Base-by-base conservation (phyloP, 2,113 vertebrate species). In the Apteryx mantelli region DNA sequence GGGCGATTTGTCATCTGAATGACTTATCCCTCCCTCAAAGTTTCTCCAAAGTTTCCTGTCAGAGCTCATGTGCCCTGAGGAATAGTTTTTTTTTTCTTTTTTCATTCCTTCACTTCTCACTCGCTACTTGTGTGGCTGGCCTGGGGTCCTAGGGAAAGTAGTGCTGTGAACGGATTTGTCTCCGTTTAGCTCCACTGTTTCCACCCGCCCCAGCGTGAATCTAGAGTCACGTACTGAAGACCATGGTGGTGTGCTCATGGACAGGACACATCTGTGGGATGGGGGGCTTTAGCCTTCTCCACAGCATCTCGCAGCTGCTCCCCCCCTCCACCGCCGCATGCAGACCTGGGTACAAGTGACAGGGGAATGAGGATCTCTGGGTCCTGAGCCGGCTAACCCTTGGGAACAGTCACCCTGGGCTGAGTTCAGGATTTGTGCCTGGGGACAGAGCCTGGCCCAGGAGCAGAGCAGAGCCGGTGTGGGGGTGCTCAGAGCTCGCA, bases 31-130 rank as follows among this genome's bases (percentile, higher is more conserved):
- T 96, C 94, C 96, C 94, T 80, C 89, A 56, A 4, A 94, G 91
- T 82, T 95, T 87, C 93, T 95, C 78, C 91, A 26, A 92, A 96
- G 86, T 92, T 96, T 94, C 92, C 92, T 94, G 86, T 87, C 91
- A 96, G 89, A 91, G 84, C 93, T 94, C 87, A 44, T 52, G 61
- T 84, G 94, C 94, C 89, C 91, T 19, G 75, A 94, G 92, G 95
- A 95, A 95, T 95, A 96, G 74, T 70, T 95, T 87, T 91, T 78
- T 95, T 92, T 91, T 94, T 84, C 86, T 95, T 92, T 86, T 75
- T 81, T 93, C 88, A 73, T 87, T 92, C 83, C 73, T 96, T 96
- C 71, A 69, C 61, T 93, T 78, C 77, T 93, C 63, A 13, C 38
- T 79, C 70, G 65, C 89, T 89, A 69, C 86, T 91, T 94, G 86